These are phyloP conservation scores for Protaetia brevitarsis DNA, from an alignment of 1,140 invertebrate genomes.

Conservation along the genomic window DNA sequence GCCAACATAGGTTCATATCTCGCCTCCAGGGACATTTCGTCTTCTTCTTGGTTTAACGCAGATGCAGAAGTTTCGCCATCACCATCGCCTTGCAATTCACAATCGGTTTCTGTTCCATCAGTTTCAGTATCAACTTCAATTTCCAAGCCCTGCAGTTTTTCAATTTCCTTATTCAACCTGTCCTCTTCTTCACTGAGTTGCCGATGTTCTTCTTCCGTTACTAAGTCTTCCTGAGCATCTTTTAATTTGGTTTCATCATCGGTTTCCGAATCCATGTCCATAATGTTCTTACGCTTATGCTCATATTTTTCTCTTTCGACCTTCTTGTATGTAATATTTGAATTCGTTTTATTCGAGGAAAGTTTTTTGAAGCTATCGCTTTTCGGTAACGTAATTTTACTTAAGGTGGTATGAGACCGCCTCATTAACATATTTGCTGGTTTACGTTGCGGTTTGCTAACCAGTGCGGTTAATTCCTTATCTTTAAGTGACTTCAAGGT, in stretches of 20 bases:
- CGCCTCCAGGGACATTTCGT: constrained; percentile 53
- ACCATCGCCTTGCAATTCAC: constrained; percentile 62
- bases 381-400: constrained; percentile 27
- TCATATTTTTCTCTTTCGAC: constrained; percentile 34
- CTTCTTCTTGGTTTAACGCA: constrained; percentile 30
- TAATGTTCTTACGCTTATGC: constrained; percentile 25
- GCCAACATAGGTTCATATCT: constrained; percentile 70
- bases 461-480: constrained; percentile 20
- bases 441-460: neutral
- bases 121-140: constrained; percentile 79
- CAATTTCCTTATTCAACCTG: constrained; percentile 75
- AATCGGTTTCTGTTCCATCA: constrained; percentile 72
- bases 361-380: constrained; percentile 21
- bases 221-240: constrained; percentile 44
- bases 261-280: constrained; percentile 45
- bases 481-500: constrained; percentile 55
- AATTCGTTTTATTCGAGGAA: constrained; percentile 41
- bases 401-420: constrained; percentile 41
- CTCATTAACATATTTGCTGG: constrained; percentile 31
- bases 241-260: constrained; percentile 48
- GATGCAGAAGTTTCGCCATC: constrained; percentile 34
- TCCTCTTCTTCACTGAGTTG: constrained; percentile 77
- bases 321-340: constrained; percentile 40
- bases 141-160: constrained; percentile 73
- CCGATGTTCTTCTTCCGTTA: constrained; percentile 46